Base-by-base conservation (phyloP, 2,888 invertebrate genomes). In the Galerucella calmariensis region DNA sequence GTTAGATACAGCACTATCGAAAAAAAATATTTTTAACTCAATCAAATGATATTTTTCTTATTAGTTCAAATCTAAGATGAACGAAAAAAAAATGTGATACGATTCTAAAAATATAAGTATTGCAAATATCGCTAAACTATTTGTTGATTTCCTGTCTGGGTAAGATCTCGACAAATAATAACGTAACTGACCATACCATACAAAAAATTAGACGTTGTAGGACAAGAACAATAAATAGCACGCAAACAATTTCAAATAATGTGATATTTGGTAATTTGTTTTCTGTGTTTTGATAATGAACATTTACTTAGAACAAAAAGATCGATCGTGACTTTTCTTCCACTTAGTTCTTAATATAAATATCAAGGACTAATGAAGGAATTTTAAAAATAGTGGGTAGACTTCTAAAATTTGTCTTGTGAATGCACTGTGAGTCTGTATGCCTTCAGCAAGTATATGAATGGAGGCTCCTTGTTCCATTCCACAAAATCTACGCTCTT, bases 71-170 rank as follows among this genome's bases (percentile, higher is more conserved):
- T 11, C 44, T 63, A 63, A 65, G 44, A 20, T 16, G 44, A 44
- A 9, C 20, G 16, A 65, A 65, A 65, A 65, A 65, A 27, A 44
- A 46, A 20, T 11, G 63, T 46, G 71, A 71, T 71, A 63, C 58
- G 12, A 53, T 58, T 53, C 71, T 65, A 71, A 56, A 56, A 46
- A 71, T 65, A 65, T 56, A 58, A 71, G 20, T 46, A 41, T 65
- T 63, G 58, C 51, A 70, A 68, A 70, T 71, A 51, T 44, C 16
- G 11, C 69, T 69, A 41, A 41, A 58, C 24, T 66, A 63, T 72
- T 66, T 59, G 35, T 72, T 58, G 58, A 59, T 72, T 72, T 72
- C 72, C 72, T 67, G 72, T 67, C 14, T 58, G 41, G 20, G 20
- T 16, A 24, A 48, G 20, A 9, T 41, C 63, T 61, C 44, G 20